Evolutionary conservation across 2,888 invertebrate genomes (phyloP), one percentile per base, ranked within the genome.

Genomic region (Plagodis pulveraria): DNA sequence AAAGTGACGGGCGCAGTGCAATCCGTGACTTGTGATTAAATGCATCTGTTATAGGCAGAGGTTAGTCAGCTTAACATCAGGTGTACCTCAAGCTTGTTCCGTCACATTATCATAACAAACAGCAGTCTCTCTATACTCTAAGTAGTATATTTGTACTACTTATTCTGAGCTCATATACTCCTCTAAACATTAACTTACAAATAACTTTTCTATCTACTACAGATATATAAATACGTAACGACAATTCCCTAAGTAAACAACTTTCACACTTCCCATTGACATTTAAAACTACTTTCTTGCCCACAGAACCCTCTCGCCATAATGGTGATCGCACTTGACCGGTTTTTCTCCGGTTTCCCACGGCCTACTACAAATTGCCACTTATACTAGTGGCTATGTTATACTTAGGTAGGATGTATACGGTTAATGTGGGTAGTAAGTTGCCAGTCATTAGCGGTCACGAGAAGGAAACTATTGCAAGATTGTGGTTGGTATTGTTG

Each of bases 281-380:
- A 51, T 35, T 32, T 6, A 40, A 35, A 49, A 36, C 35, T 12
- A 12, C 47, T 47, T 47, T 47, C 47, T 11, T 11, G 12, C 49
- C 10, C 46, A 62, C 59, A 34, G 63, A 63, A 63, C 67, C 58
- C 50, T 41, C 46, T 6, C 9, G 6, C 8, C 9, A 0, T 47
- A 22, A 32, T 1, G 6, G 41, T 35, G 10, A 5, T 50, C 50
- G 33, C 48, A 53, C 67, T 67, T 67, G 58, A 43, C 63, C 44
- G 44, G 49, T 36, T 59, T 51, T 56, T 50, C 34, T 45, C n/a
- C 40, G 22, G 8, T 32, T 66, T 69, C 69, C 48, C 69, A 69
- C 67, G 69, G 67, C 62, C 65, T 51, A 43, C 50, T 56, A 69
- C 65, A 69, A 69, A 67, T 67, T 60, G 58, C 69, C 52, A 52